A percentile compares a stretch with the other conserved stretches of the same genome.
These are phyloP conservation scores for Branchipolynoe longqiensis DNA, from an alignment of 2,888 invertebrate genomes.

Conservation along the genomic window DNA sequence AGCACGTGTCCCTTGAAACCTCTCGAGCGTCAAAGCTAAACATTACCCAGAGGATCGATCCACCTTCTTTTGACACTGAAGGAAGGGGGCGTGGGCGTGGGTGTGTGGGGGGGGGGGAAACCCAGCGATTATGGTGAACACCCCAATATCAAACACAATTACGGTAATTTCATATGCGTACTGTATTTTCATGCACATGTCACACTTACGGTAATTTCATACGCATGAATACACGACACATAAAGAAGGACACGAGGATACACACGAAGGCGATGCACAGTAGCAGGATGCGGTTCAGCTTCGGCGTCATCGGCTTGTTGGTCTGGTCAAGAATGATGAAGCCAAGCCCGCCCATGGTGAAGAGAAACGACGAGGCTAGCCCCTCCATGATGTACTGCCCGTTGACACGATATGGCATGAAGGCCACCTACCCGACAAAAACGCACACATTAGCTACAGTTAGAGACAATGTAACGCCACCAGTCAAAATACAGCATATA, in stretches of 20 bases:
- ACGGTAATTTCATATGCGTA: no score
- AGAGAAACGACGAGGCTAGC: conserved; percentile 97
- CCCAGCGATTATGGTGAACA: no score
- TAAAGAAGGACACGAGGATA: conserved; percentile 95
- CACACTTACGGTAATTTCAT: conserved; percentile 93
- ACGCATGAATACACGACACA: conserved; percentile 98
- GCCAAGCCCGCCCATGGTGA: conserved; percentile 96
- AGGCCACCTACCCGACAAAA: conserved; percentile 88
- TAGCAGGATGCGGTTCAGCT: conserved; percentile 93
- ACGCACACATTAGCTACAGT: neutral
- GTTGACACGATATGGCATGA: conserved; percentile 98
- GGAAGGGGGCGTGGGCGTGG: no score
- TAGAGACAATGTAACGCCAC: no score
- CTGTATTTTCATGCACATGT: no score
- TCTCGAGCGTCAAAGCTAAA: no score
- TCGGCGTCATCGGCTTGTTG: conserved; percentile 91
- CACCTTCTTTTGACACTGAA: no score
- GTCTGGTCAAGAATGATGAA: conserved; percentile 98
- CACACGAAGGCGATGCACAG: conserved; percentile 95
- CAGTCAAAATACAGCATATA: no score
- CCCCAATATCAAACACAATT: no score
- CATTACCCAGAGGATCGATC: no score
- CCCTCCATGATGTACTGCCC: conserved; percentile 99
- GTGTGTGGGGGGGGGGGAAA: no score
- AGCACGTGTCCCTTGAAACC: no score